A percentile compares a stretch with the other conserved stretches of the same genome.
Conservation (phyloP, 2,888 invertebrate species). For the Flexamia atlantica region DNA sequence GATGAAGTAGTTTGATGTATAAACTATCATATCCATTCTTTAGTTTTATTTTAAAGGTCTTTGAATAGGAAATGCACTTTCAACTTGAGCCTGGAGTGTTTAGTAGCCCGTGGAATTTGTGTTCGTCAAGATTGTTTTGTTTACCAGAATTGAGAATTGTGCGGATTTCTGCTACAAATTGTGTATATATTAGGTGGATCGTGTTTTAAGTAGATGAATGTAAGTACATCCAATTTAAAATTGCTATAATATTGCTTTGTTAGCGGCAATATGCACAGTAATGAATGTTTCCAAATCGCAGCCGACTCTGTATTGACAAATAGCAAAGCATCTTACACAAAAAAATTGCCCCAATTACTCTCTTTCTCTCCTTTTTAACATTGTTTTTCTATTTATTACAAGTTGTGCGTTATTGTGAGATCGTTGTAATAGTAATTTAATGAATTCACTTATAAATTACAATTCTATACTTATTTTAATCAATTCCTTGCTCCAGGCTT, state of each 20-base stretch:
- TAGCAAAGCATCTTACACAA: conserved; percentile 46
- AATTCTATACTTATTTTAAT: neutral
- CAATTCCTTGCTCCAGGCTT: neutral
- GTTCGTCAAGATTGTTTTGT: conserved; percentile 63
- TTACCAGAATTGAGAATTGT: conserved; percentile 56
- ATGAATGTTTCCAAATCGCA: neutral
- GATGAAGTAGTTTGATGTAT: no score
- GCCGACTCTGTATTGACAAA: conserved; percentile 51
- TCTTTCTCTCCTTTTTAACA: conserved; percentile 26
- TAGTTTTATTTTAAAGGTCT: neutral
- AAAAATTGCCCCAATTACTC: conserved; percentile 56
- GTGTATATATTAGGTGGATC: conserved; percentile 70
- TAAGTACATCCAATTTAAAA: conserved; percentile 72
- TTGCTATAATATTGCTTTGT: neutral
- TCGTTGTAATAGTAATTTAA: neutral
- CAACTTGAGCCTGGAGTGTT: neutral
- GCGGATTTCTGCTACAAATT: conserved; percentile 57
- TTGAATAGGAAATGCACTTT: conserved; percentile 6
- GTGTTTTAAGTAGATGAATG: conserved; percentile 83
- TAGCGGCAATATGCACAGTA: neutral
- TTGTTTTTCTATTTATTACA: neutral
- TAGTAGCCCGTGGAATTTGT: conserved; percentile 59
- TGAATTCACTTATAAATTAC: neutral
- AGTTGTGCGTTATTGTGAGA: neutral
- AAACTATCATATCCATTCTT: no score